Percentiles rank a stretch among this genome's conserved stretches.
Evolutionary conservation across 1,140 invertebrate genomes (phyloP).

Genomic region (Maniola jurtina): DNA sequence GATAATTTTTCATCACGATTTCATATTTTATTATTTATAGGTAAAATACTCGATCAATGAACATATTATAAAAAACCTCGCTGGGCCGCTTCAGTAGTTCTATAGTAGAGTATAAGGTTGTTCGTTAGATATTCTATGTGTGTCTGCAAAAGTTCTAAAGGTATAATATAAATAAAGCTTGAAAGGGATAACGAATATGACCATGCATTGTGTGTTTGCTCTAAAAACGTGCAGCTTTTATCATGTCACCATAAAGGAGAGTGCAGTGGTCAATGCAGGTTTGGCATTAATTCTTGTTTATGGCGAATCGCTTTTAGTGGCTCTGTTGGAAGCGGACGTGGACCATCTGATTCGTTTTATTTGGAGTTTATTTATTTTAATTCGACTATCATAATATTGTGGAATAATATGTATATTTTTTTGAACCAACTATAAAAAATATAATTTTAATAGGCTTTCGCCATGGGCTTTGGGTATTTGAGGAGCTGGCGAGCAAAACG

Average conservation of each 20-base stretch:
- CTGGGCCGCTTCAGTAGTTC: too few species aligned
- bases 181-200: constrained; percentile 15
- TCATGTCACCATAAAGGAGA: constrained; percentile 65
- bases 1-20: too few species aligned
- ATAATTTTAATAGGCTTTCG: too few species aligned
- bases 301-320: constrained; percentile 70
- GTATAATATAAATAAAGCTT: constrained; percentile 2
- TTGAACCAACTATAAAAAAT: background rate
- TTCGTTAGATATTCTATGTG: too few species aligned
- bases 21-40: too few species aligned
- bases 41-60: too few species aligned
- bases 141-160: too few species aligned
- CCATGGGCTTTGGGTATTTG: too few species aligned
- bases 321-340: constrained; percentile 35
- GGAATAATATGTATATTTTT: background rate
- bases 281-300: constrained; percentile 73
- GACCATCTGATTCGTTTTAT: constrained; percentile 42
- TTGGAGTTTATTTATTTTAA: constrained; percentile 37
- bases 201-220: constrained; percentile 28
- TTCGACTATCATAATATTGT: background rate
- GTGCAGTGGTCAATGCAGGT: constrained; percentile 64
- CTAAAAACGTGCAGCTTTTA: constrained; percentile 58
- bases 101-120: too few species aligned
- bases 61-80: too few species aligned
- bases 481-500: too few species aligned